Evolutionary conservation across 30 jellyfish, hydroid and myxozoan genomes (phyloP).

Genomic region (Clytia hemisphaerica): DNA sequence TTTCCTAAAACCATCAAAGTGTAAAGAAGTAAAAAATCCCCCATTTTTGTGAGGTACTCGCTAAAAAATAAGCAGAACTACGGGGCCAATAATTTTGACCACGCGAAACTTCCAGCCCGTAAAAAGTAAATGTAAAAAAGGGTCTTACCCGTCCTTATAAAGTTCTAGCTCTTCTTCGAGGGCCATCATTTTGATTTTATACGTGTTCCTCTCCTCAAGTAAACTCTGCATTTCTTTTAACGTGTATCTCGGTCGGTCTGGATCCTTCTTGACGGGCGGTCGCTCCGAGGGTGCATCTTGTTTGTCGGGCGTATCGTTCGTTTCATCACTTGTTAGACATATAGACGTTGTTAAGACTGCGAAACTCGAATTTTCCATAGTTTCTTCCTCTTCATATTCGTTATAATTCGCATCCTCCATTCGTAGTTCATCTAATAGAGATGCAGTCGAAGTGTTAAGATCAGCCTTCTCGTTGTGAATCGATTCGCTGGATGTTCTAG

Average conservation of each 20-base stretch:
- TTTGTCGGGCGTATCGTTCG: neutral
- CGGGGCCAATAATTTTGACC: too few species aligned
- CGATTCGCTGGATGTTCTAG: too few species aligned
- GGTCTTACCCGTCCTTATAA: constrained; percentile 36
- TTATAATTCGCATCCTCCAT: too few species aligned
- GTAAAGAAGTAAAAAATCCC: too few species aligned
- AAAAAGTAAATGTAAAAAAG: neutral
- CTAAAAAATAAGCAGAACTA: too few species aligned
- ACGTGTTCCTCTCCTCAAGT: constrained; percentile 74
- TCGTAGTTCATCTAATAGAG: constrained; percentile 3
- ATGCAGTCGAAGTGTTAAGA: too few species aligned
- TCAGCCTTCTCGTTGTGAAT: too few species aligned
- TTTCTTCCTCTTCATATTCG: neutral
- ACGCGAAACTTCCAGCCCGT: too few species aligned
- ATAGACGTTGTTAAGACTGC: neutral
- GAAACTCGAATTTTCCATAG: neutral
- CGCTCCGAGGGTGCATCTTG: neutral
- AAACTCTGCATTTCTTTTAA: constrained; percentile 90
- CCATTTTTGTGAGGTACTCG: too few species aligned
- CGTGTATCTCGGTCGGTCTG: constrained; percentile 94
- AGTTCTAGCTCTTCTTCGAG: constrained; percentile 77
- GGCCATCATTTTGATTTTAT: constrained; percentile 52
- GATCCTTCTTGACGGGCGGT: constrained; percentile 65
- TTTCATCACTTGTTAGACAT: neutral
- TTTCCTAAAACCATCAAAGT: too few species aligned